Base-by-base conservation (phyloP, 2,797 vertebrate species). In the Avahi laniger region DNA sequence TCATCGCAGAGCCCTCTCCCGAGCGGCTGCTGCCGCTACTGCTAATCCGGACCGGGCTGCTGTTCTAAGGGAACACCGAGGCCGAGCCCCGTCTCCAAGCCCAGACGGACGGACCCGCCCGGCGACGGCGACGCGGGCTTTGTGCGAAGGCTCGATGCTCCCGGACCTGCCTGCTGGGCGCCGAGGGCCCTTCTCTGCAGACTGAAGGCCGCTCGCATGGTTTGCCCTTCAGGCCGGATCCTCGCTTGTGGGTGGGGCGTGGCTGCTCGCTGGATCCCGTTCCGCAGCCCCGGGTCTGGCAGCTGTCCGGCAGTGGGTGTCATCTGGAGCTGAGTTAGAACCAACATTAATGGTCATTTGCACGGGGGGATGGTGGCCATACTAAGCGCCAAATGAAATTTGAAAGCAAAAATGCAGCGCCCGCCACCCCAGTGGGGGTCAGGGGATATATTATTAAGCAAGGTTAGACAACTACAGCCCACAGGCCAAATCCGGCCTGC, bases 1-100 rank as follows among this genome's bases (percentile, higher is more conserved):
- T 94, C 87, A 95, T 89, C 93, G 69, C 81, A 81, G 91, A 96
- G 81, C 50, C 63, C 83, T 90, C 89, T 97, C 96, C 95, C 57
- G 86, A 96, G 94, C 94, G 97, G 54, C 88, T 95, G 87, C 91
- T 96, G 96, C 96, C 97, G 88, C 83, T 11, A 89, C 72, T 57
- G 94, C 88, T 96, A 91, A 96, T 91, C 83, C 86, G 80, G 67
- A 76, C 84, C 69, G 20, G 70, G 81, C 76, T 93, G 78, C 86
- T 95, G 38, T 92, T 96, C 59, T 90, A 88, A 94, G 76, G 52
- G 79, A 87, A 61, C 75, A 57, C 28, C 52, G 57, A 59, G 81
- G 92, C 57, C 52, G 59, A 83, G 65, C 81, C 46, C 73, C 63
- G 41, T 28, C 67, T 70, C 43, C 96, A 90, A 94, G 92, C 87